Percentiles rank a stretch among this genome's conserved stretches.
Evolutionary conservation across 2,888 invertebrate genomes (phyloP).

Genomic region (Odiellus spinosus): DNA sequence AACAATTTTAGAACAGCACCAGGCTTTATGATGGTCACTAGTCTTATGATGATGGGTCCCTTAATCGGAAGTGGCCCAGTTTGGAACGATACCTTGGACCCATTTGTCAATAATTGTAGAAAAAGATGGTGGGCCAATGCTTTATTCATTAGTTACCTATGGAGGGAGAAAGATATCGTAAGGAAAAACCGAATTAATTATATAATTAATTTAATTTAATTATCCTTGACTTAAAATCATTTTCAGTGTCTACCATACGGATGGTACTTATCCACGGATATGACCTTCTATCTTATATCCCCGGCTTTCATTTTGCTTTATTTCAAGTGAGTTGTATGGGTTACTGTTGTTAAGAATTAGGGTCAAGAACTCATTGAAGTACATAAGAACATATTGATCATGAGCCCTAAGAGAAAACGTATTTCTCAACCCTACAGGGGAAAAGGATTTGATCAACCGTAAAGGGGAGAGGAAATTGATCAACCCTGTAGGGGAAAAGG

Average conservation of each 20-base stretch:
- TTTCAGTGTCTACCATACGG: conserved; percentile 17
- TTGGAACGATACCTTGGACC: conserved; percentile 15
- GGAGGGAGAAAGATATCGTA: no score
- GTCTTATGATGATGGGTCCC: conserved; percentile 12
- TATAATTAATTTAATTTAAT: no score
- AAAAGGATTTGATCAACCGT: no score
- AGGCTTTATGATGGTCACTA: conserved; percentile 13
- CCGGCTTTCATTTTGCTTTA: conserved; percentile 12
- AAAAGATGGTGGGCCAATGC: conserved; percentile 17
- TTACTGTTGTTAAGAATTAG: no score
- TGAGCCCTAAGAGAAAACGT: no score
- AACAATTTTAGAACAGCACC: conserved; percentile 10
- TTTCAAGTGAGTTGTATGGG: conserved; percentile 12
- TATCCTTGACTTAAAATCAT: no score
- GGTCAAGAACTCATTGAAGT: no score
- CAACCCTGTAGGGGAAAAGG: no score
- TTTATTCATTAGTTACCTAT: conserved; percentile 8
- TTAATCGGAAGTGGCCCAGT: conserved; percentile 14
- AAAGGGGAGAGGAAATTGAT: no score
- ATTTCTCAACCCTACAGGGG: no score
- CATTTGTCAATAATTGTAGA: conserved; percentile 12
- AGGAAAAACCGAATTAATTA: no score
- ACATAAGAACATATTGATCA: no score
- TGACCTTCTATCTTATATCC: conserved; percentile 15
- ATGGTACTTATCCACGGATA: conserved; percentile 16